Evolutionary conservation across 2,888 invertebrate genomes (phyloP), one percentile per base, ranked within the genome.

Genomic region (Drosophila kanekoi): DNA sequence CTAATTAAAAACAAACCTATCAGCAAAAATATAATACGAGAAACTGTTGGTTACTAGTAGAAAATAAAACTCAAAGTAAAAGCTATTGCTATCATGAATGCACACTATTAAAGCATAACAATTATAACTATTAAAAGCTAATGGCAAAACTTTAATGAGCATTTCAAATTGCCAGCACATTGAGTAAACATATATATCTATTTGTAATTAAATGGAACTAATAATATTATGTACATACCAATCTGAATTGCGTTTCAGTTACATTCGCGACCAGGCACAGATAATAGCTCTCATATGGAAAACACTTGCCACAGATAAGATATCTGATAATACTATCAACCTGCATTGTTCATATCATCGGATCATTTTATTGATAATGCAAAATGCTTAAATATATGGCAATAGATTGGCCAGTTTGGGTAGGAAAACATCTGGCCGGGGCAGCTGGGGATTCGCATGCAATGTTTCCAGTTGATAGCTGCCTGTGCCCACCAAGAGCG

Each of bases 401-500:
- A 95, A 90, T 51, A 97, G 91, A 93, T 96, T 96, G 35, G 95
- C 96, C 57, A 97, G 92, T 83, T 94, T 94, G 0, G 95, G 94
- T 32, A 96, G 89, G 77, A 96, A 96, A 54, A 94, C 95, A 90
- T 97, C 95, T 0, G 97, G 96, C 53, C 94, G 93, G 4, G 95
- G 93, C 44, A 95, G 93, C 78, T 94, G 93, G 9, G 95, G 94
- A 53, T 95, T 93, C 9, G 93, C 93, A 54, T 93, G 90, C 37
- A 88, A 92, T 2, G 96, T 94, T 0, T 93, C 92, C 52, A 94
- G 79, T 11, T 92, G 93, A n/a, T 96, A 96, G 8, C 96, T 96
- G 16, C 99, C 99, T 10, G 96, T 95, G 47, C 98, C 93, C 0
- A 99, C 99, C 13, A 98, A 93, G 9, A 99, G 93, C 0, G 98